Evolutionary conservation across 2,888 invertebrate species (phyloP), one percentile per base, ranked within the genome.

Genomic region (Dichetophora obliterata): DNA sequence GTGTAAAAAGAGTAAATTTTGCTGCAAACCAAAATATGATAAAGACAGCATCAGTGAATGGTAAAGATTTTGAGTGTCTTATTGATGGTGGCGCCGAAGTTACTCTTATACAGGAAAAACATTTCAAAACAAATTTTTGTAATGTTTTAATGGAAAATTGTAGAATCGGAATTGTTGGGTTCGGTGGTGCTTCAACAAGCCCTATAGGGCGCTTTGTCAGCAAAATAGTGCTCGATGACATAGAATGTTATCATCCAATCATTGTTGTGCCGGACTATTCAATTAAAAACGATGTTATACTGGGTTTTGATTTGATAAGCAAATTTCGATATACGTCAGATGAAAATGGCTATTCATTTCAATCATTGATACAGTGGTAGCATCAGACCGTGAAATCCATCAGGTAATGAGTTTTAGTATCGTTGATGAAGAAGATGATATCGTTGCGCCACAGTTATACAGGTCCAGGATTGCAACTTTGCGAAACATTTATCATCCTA

Each of bases 231-330:
- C 65, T 76, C 8, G 76, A 76, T 34, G 59, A 31, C 27, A 31
- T 76, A 0, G 22, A 69, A 14, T 27, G 24, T n/a, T 54, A 69
- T 24, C 76, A 75, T 14, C 63, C 54, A 31, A 63, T 77, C 52
- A 19, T 77, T 5, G 71, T 76, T 16, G 43, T 79, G 8, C 9
- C 69, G 11, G 71, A 79, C 50, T 31, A 63, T 19, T 66, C 37
- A 5, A 74, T 79, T 34, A 63, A 76, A 65, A 37, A 71, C 19
- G 54, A 37, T 43, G 78, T 63, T 52, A 27, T 77, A 48, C 22
- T 79, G 2, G 77, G 77, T 11, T 79, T 72, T 69, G 71, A 77
- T 61, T 78, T 76, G 19, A 59, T 77, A 9, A n/a, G 73, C 22
- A 73, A 69, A 52, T 77, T 57, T 73, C 34, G 65, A 48, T 34